Conservation (phyloP, 2,797 vertebrate genomes). For the Acrossocheilus fasciatus region DNA sequence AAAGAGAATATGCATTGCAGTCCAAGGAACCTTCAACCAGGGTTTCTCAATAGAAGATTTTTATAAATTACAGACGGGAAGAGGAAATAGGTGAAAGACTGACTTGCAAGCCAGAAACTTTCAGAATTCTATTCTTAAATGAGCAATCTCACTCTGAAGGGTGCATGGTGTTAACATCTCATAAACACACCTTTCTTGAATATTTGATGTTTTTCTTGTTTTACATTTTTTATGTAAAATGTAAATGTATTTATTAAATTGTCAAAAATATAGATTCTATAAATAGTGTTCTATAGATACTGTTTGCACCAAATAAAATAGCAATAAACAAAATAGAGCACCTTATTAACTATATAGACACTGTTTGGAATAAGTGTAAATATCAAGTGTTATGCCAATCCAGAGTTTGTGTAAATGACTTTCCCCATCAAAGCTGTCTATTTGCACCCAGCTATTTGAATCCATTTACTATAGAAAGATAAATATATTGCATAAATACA, state of each 20-base stretch:
- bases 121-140: neutral
- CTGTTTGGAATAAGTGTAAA: neutral
- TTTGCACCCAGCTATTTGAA: neutral
- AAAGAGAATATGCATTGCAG: constrained; percentile 51
- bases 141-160: neutral
- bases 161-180: neutral
- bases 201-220: neutral
- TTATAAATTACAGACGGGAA: constrained; percentile 17
- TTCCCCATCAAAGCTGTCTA: neutral
- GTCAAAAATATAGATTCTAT: neutral
- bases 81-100: neutral
- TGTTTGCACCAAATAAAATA: neutral
- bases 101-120: neutral
- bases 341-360: neutral
- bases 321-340: neutral
- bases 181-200: neutral
- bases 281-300: neutral
- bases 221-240: neutral
- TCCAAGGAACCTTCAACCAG: constrained; percentile 68
- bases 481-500: neutral
- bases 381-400: neutral
- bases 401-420: neutral
- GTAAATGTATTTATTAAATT: neutral
- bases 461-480: neutral
- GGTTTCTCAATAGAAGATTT: neutral